Evolutionary conservation across 2,888 invertebrate genomes (phyloP), one percentile per base, ranked within the genome.

Genomic region (Acleris emargana): DNA sequence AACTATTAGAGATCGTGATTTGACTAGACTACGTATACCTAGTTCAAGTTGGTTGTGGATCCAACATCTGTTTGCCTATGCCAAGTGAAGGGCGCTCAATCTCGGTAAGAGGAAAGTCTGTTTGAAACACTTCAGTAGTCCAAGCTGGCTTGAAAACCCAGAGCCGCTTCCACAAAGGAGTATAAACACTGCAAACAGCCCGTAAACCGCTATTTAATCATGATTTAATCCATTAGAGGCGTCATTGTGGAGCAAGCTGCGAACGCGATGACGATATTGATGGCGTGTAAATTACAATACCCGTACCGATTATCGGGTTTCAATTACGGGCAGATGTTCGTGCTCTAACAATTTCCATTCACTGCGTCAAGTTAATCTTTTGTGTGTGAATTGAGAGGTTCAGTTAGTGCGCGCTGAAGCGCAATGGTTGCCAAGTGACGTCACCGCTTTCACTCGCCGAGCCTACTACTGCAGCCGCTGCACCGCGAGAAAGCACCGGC

Each of bases 381-480:
- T 61, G 57, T 52, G 28, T 22, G 45, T 7, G 45, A 17, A 54
- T 50, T 20, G 52, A 63, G n/a, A 22, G 25, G 43, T 51, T 38
- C 32, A 47, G 51, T 58, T 66, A 64, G 67, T 71, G 71, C 67
- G 72, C 71, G 71, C 73, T 76, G 74, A 73, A 73, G 74, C 78
- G 76, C 78, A 13, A 72, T 67, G 66, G 77, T 77, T 84, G 84
- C 83, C 76, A 70, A 64, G 71, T 87, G 88, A 85, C 83, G 88
- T 86, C 86, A 86, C 72, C 67, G 85, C 89, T 90, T 90, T 89
- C 90, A 84, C 89, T 85, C 68, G 75, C 71, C 69, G 71, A 38
- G 38, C 38, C 38, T 67, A 69, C 60, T 59, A 59, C 66, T 49
- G 49, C 58, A 28, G 76, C 76, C 79, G 74, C 77, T 81, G 85